Evolutionary conservation across 2,797 vertebrate species (phyloP), one percentile per base, ranked within the genome.

Genomic region (Erpetoichthys calabaricus): DNA sequence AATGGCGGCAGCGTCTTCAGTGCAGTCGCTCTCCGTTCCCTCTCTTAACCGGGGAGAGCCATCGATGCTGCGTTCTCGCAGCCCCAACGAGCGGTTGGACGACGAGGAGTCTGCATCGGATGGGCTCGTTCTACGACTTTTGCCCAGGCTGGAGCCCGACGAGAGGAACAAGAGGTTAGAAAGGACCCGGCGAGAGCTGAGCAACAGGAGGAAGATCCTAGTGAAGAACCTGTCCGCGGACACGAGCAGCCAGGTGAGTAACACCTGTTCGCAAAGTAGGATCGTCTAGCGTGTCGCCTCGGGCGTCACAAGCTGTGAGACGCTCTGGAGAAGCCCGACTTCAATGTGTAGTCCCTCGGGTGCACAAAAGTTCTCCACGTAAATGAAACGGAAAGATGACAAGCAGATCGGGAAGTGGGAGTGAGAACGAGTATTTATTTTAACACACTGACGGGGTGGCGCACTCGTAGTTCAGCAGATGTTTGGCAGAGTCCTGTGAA

Each of bases 141-240:
- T 86, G 71, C 69, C 81, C 47, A 76, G 80, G 51, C 72, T 89
- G 73, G 81, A 86, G 45, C 78, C 82, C 59, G 84, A 85, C 62
- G 92, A 95, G 77, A 79, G 90, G 56, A 78, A 85, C 59, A 76
- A 62, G 75, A 80, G 94, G 57, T 73, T 96, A 70, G 85, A 85
- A 71, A 84, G 75, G 82, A 95, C 91, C 71, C 86, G 81, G 44
- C 75, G 84, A 58, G 89, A 94, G 75, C 86, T 96, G 78, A 88
- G 87, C 82, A 96, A 97, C 87, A 89, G 94, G 79, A 89, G 94
- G 75, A 97, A 97, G 69, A 91, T 97, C 64, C 82, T 97, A 63
- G 86, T 97, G 47, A 87, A 89, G 76, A 94, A 94, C 82, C 89
- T 97, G 78, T 91, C 91, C 60, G 82, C 83, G 43, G 92, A 94